Evolutionary conservation across 2,797 vertebrate genomes (phyloP).

Genomic region (Pseudochromis fuscus): DNA sequence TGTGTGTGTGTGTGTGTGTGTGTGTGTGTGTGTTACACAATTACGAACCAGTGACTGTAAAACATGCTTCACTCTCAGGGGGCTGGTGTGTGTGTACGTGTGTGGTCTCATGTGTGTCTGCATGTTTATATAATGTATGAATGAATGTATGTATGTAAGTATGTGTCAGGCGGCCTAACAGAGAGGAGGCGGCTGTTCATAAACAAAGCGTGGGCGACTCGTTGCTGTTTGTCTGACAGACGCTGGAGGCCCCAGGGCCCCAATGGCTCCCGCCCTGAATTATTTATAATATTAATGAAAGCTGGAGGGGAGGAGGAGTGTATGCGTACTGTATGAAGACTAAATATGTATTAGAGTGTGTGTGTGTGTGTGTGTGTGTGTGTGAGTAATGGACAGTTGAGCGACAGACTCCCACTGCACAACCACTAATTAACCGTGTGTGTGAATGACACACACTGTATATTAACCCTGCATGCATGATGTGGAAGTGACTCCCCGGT

Average conservation of each 20-base stretch:
- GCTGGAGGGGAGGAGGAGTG: slow-evolving; percentile 14
- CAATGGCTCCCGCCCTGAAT: slow-evolving; percentile 66
- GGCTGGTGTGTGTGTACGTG: neutral
- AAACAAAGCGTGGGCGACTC: slow-evolving; percentile 58
- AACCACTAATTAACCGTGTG: slow-evolving; percentile 45
- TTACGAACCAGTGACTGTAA: slow-evolving; percentile 40
- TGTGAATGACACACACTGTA: slow-evolving; percentile 7
- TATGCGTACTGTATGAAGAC: slow-evolving; percentile 32
- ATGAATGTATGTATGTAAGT: neutral
- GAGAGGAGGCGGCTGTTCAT: slow-evolving; percentile 48
- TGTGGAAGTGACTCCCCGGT: slow-evolving; percentile 12
- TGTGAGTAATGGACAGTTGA: slow-evolving; percentile 44
- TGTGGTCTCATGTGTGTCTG: slow-evolving; percentile 4
- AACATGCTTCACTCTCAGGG: slow-evolving; percentile 23
- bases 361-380: slow-evolving; percentile 24
- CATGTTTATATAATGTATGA: slow-evolving; percentile 23
- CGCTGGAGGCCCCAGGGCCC: slow-evolving; percentile 1
- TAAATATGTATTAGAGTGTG: slow-evolving; percentile 37
- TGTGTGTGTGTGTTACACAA: slow-evolving; percentile 9
- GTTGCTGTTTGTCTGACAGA: slow-evolving; percentile 62
- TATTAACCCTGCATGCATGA: slow-evolving; percentile 4
- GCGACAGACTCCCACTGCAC: slow-evolving; percentile 25
- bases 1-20: slow-evolving; percentile 33
- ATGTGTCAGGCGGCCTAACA: slow-evolving; percentile 42
- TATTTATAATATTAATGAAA: slow-evolving; percentile 83